Evolutionary conservation across 2,888 invertebrate genomes (phyloP).

Genomic region (Macrosoma leucophasiata): DNA sequence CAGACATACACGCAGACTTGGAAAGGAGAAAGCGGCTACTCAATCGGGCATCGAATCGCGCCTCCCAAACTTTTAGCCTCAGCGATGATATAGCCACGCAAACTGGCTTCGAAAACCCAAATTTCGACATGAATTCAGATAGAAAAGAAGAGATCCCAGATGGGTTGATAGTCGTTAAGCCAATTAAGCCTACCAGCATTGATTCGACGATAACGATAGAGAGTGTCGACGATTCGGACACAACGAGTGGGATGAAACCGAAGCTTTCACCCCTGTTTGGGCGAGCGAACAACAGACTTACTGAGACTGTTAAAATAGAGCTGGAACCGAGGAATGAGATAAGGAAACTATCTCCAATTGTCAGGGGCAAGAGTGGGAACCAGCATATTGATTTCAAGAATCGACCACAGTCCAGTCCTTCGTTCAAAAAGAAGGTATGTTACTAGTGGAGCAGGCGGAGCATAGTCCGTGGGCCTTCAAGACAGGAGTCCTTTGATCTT

Average conservation of each 20-base stretch:
- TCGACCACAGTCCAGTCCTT: slow-evolving; percentile 64
- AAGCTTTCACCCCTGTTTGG: slow-evolving; percentile 66
- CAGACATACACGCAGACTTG: slow-evolving; percentile 73
- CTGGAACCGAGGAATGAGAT: slow-evolving; percentile 59
- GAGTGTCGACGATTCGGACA: slow-evolving; percentile 50
- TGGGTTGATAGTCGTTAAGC: slow-evolving; percentile 59
- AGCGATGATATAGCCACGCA: slow-evolving; percentile 62
- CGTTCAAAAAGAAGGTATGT: slow-evolving; percentile 45
- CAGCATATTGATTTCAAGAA: slow-evolving; percentile 58
- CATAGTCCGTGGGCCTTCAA: too few species aligned
- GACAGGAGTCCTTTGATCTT: too few species aligned
- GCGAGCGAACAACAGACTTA: slow-evolving; percentile 38
- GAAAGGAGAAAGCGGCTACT: slow-evolving; percentile 63
- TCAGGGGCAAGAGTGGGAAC: slow-evolving; percentile 42
- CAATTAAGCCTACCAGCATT: slow-evolving; percentile 47
- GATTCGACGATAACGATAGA: slow-evolving; percentile 64
- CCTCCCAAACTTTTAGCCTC: slow-evolving; percentile 45
- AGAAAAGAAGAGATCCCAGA: slow-evolving; percentile 34
- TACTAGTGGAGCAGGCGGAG: too few species aligned
- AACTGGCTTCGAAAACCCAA: slow-evolving; percentile 69
- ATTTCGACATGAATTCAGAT: slow-evolving; percentile 39
- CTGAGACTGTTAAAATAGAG: slow-evolving; percentile 52
- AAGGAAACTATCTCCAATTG: slow-evolving; percentile 62
- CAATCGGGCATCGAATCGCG: slow-evolving; percentile 48
- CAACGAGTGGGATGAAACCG: slow-evolving; percentile 44